Evolutionary conservation across 2,888 invertebrate species (phyloP).

Genomic region (Strigamia maritima): DNA sequence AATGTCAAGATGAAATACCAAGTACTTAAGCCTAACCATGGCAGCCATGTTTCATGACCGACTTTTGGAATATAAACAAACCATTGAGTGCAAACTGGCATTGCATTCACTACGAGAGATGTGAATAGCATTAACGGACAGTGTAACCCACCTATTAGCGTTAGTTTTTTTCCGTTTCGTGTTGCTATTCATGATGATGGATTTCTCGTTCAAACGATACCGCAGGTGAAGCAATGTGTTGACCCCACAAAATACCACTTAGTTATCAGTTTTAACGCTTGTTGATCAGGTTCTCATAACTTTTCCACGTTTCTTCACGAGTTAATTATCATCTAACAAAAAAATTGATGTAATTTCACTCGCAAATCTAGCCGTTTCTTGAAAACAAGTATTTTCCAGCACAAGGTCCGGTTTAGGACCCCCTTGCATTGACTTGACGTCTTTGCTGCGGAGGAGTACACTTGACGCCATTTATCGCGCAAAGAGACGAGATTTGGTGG

Average conservation of each 20-base stretch:
- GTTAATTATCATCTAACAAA: neutral
- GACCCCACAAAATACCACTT: neutral
- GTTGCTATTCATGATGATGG: neutral
- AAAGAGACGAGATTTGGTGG: too few relatives aligned
- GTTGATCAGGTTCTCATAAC: neutral
- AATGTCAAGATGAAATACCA: neutral
- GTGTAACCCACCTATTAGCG: neutral
- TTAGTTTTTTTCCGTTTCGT: neutral
- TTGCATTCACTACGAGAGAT: too few relatives aligned
- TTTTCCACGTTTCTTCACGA: neutral
- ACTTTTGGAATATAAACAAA: conserved; percentile 37
- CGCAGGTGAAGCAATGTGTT: neutral
- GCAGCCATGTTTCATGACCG: conserved; percentile 38
- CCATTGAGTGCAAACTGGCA: neutral
- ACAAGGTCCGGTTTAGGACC: neutral
- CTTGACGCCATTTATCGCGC: neutral
- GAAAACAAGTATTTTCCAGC: neutral
- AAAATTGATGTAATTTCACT: neutral
- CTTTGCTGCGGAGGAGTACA: neutral
- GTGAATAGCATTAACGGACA: too few relatives aligned
- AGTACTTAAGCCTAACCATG: conserved; percentile 30
- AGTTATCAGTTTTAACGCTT: neutral
- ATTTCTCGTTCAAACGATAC: neutral
- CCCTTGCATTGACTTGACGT: neutral
- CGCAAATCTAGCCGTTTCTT: neutral